Evolutionary conservation across 2,113 vertebrate genomes (phyloP), one percentile per base, ranked within the genome.

Genomic region (Copsychus sechellarum): DNA sequence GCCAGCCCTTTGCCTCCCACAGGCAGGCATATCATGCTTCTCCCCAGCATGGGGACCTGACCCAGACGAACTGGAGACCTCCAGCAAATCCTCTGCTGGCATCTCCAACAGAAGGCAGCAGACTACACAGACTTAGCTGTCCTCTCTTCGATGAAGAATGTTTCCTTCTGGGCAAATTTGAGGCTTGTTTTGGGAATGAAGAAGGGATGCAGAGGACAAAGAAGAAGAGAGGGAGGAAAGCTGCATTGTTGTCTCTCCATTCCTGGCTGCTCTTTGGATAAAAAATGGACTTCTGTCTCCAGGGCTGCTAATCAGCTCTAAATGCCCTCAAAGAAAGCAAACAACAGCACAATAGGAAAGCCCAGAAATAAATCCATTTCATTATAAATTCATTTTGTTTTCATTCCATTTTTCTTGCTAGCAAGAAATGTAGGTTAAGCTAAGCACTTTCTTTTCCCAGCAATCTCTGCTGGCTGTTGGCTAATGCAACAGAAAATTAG

Each of bases 321-420:
- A 93, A 92, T 74, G 90, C 72, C 65, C 90, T 64, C 86, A 77
- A 79, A 95, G 82, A 93, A 95, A 96, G 80, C 82, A 93, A 95
- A 94, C 88, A 93, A 48, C 79, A 95, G 88, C 88, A 96, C 92
- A 95, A 95, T 56, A 67, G 86, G 21, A 90, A 88, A 95, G 76
- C 60, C 65, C 40, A 83, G 88, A 95, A 93, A 95, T 78, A 96
- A 96, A 97, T 92, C 45, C 64, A 96, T 95, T 96, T 94, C 79
- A 95, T 97, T 96, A 96, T 90, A 97, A 93, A 96, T 96, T 97
- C 60, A 95, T 96, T 95, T 94, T 92, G 92, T 81, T 97, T 96
- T 93, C 92, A 93, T 84, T 93, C 88, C 69, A 67, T 94, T 88
- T 92, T 96, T 94, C 76, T 88, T 72, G 56, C 88, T 79, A 76